These are phyloP conservation scores for Potamarius usumacintae DNA, from an alignment of 2,113 vertebrate genomes.

Conservation along the genomic window DNA sequence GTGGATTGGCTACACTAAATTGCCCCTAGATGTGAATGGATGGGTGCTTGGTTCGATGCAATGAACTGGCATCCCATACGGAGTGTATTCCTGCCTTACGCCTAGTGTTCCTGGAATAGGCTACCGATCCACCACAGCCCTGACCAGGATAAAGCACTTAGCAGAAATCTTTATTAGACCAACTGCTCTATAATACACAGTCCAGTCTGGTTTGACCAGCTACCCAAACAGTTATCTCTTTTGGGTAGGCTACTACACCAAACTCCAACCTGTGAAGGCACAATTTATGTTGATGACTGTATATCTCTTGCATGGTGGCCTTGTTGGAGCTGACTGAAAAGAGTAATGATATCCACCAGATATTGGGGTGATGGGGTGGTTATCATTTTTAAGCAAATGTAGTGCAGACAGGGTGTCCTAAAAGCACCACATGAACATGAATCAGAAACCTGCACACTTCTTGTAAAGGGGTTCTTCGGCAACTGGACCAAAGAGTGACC, in stretches of 20 bases:
- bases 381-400: not conserved
- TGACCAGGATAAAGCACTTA: not conserved
- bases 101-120: not conserved
- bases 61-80: not conserved
- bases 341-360: not conserved
- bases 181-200: not conserved
- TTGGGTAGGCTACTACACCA: not conserved
- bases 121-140: not conserved
- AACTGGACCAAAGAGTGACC: not conserved
- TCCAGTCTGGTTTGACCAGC: not conserved
- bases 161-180: not conserved
- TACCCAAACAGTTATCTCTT: not conserved
- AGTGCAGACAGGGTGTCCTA: not conserved
- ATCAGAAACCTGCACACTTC: not conserved
- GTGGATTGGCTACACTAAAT: not conserved
- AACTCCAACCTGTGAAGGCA: not conserved
- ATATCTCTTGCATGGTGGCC: not conserved
- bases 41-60: not conserved
- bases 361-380: not conserved
- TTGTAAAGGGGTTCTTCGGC: not conserved
- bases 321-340: not conserved
- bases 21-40: not conserved
- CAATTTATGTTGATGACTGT: not conserved
- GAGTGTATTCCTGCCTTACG: not conserved
- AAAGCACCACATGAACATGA: not conserved